Evolutionary conservation across 2,888 invertebrate genomes (phyloP), one percentile per base, ranked within the genome.

Genomic region (Oxytorus armatus): DNA sequence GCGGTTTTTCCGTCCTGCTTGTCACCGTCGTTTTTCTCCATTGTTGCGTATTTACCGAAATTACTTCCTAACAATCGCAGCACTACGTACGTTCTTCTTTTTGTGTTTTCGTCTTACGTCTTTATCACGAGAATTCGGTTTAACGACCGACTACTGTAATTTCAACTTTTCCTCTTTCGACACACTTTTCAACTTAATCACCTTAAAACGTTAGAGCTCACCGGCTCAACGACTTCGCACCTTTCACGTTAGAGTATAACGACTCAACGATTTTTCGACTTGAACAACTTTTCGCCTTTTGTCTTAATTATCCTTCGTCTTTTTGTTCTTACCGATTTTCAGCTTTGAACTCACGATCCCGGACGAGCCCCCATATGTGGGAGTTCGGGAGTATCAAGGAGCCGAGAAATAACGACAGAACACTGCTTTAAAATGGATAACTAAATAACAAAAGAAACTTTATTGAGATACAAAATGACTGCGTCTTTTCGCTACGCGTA

Each of bases 301-400:
- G n/a, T 3, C 7, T 25, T 55, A 29, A 3, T 29, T 53, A 4
- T n/a, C 25, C n/a, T 10, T 25, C 1, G n/a, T 53, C 4, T 25
- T 11, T 25, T n/a, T 25, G 23, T 53, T 18, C 4, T 25, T 21
- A 29, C 29, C 47, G 18, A n/a, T 29, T 29, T 29, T 5, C 18
- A 10, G 14, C 29, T 55, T 16, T 55, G n/a, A 55, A 14, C 29
- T 51, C 1, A 1, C 3, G 1, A 55, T 55, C 53, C 53, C 29
- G 53, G 53, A 33, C 29, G 29, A 55, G 53, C 53, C 53, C 29
- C 29, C 53, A 29, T 14, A 14, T 55, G 53, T 55, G 14, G 29
- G 29, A 29, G 29, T 29, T 14, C 4, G 14, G 14, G 29, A 14
- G 4, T 1, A 8, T 36, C 36, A 36, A 10, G 36, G 36, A 36